Base-by-base conservation (phyloP, 2,888 invertebrate genomes). In the Bellardia pandia region DNA sequence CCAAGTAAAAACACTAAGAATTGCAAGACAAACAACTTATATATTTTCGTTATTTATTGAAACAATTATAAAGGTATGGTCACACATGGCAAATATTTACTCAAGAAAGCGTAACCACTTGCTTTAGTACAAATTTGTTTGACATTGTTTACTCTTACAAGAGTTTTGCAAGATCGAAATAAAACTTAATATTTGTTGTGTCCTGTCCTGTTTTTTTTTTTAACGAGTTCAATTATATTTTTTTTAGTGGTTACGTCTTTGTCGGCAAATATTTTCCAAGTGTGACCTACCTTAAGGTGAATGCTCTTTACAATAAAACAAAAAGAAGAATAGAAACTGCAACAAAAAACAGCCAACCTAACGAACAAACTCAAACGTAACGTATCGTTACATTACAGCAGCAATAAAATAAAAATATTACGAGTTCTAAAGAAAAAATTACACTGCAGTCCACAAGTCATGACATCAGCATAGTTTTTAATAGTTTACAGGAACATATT, bases 391-490 rank as follows among this genome's bases (percentile, higher is more conserved):
- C 37, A 45, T 48, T 11, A 40, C 60, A 48, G n/a, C 56, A 66
- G n/a, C 14, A 51, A 66, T 8, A 30, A 62, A 11, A 68, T 51
- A 23, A 42, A 13, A 72, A 6, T 23, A 40, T 40, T 16, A 56
- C 30, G 11, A 51, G 30, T 48, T 51, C 37, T 16, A 13, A 9
- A 45, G 45, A 45, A 45, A 45, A 13, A 45, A 45, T 76, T 40
- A 62, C 53, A 60, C 51, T 16, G 66, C 42, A 75, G 78, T 78
- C 74, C 74, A 82, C 56, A 79, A 78, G 75, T 78, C 78, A 79
- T 83, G 82, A 79, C 78, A 86, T 69, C 78, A 78, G 33, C 82
- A 81, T 33, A 85, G 72, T 16, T 56, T 58, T 45, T 68, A n/a
- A 30, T 68, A 3, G 13, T 56, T 53, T 40, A 72, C 53, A 13